phyloP scores from a whole-genome alignment of 2,888 invertebrate genomes.

The Cryptus viduatorius region DNA sequence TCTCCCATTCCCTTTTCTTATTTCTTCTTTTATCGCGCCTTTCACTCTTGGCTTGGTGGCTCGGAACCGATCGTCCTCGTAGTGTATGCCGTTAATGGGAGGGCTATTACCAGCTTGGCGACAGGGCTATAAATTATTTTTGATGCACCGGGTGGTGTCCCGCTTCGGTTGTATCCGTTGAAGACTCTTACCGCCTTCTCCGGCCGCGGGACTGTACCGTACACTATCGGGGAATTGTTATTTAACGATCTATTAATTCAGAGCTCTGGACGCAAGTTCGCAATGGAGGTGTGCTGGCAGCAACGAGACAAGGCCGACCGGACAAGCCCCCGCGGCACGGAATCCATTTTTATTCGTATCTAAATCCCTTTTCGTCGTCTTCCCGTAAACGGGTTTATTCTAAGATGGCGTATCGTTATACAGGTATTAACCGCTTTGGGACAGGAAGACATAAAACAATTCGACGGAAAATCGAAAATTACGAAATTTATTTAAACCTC shows the following conservation, averaged over 20 bases:
- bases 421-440: background rate
- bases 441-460: background rate
- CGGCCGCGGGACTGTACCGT: slow-evolving; percentile 15
- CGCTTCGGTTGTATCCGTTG: slow-evolving; percentile 36
- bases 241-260: slow-evolving; percentile 66
- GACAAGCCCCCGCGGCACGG: background rate
- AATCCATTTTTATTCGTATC: slow-evolving; percentile 7
- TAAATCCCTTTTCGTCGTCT: background rate
- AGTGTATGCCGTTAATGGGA: slow-evolving; percentile 58
- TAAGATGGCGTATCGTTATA: background rate
- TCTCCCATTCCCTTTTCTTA: slow-evolving; percentile 43
- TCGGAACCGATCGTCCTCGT: slow-evolving; percentile 37
- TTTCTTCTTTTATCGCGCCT: slow-evolving; percentile 54
- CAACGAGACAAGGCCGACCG: slow-evolving; percentile 46
- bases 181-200: slow-evolving; percentile 44
- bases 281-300: slow-evolving; percentile 37
- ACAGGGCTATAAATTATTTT: slow-evolving; percentile 68
- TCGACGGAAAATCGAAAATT: background rate
- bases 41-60: slow-evolving; percentile 42
- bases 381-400: background rate
- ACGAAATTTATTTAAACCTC: too few relatives aligned
- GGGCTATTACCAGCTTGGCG: slow-evolving; percentile 59
- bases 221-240: slow-evolving; percentile 54
- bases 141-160: slow-evolving; percentile 61
- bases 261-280: slow-evolving; percentile 47